Base-by-base conservation (phyloP, 2,797 vertebrate species). In the Xiphorhynchus erythropygius region DNA sequence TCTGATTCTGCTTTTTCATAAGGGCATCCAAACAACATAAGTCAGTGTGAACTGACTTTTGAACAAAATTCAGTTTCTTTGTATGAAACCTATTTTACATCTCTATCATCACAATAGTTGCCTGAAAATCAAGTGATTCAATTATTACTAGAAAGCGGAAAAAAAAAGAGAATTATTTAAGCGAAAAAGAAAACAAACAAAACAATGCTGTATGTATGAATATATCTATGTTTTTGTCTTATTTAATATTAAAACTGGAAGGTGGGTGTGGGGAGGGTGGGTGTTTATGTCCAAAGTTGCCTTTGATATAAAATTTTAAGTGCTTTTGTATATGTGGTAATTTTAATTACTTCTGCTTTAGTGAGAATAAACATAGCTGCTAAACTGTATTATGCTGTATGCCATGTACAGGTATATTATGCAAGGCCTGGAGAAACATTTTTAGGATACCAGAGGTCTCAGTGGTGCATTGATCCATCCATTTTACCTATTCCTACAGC, bases 341-440 rank as follows among this genome's bases (percentile, higher is more conserved):
- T 91, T 93, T 82, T 91, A 85, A 82, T 69, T 79, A 73, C 63
- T 56, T 85, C 63, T 94, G 71, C 67, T 83, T 79, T 73, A 62
- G 18, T 37, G 59, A 84, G 44, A 89, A 23, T 78, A 73, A 87
- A 65, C 44, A n/a, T 76, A 55, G 44, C 78, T 83, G 28, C 68
- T 85, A 14, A 81, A 24, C 35, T 65, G 9, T 47, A 17, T 82
- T 78, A 4, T n/a, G 27, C 64, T 79, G 4, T 57, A 5, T 59
- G 49, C 13, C 24, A 24, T 18, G 7, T 39, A 46, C 44, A 46
- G 21, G 42, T 91, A 7, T 60, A 47, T 56, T 42, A 27, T 30
- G 13, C 23, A 49, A 60, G 25, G 24, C 65, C 41, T 60, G 65
- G 49, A 90, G 41, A 64, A 15, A 22, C 8, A 3, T 87, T 86